Evolutionary conservation across 2,797 vertebrate genomes (phyloP).

Genomic region (Octomys mimax): DNA sequence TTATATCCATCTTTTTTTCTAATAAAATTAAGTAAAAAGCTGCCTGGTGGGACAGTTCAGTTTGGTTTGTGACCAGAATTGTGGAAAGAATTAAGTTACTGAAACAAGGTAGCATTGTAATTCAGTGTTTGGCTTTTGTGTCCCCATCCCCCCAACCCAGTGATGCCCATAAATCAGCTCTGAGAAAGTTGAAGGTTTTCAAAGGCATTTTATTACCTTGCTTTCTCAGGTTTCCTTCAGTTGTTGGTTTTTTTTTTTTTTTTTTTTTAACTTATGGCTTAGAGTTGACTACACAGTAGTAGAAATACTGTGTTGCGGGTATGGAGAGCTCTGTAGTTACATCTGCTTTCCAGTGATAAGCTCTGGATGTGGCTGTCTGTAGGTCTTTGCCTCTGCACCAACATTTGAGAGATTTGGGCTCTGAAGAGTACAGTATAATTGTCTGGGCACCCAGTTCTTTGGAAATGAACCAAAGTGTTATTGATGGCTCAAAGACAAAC

Average conservation of each 20-base stretch:
- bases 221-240: not conserved
- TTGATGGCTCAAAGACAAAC: not conserved
- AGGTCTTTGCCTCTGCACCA: not conserved
- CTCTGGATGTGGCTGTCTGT: not conserved
- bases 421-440: not conserved
- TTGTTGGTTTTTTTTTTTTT: not conserved
- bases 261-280: not conserved
- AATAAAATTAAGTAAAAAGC: not conserved
- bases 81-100: not conserved
- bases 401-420: not conserved
- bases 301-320: not conserved
- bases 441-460: not conserved
- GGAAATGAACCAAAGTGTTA: not conserved
- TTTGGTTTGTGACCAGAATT: not conserved
- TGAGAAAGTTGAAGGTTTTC: not conserved
- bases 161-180: not conserved
- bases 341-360: not conserved
- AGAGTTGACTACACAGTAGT: not conserved
- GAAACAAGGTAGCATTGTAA: not conserved
- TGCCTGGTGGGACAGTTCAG: not conserved
- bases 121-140: not conserved
- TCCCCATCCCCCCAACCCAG: not conserved
- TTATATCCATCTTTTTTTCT: not conserved
- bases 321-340: not conserved
- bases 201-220: not conserved